phyloP scores from a whole-genome alignment of 2,113 vertebrate genomes.

The Calypte anna region DNA sequence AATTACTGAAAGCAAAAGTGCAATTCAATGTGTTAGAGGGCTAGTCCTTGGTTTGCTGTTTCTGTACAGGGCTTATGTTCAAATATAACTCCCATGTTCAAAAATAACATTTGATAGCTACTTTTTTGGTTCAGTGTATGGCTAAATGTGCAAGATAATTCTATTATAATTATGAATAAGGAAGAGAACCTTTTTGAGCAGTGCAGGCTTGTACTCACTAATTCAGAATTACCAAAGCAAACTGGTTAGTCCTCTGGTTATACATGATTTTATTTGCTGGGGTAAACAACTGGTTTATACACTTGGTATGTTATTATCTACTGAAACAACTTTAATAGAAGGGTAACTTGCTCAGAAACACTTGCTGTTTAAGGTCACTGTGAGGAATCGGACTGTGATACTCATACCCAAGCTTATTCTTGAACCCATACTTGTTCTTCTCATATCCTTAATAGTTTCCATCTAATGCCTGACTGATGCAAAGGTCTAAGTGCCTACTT shows the following conservation, averaged over 20 bases:
- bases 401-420: neutral
- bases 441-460: neutral
- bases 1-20: neutral
- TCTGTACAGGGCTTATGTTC: neutral
- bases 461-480: rapidly evolving
- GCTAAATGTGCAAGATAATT: neutral
- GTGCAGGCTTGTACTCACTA: neutral
- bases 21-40: neutral
- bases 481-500: neutral
- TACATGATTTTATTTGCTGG: neutral
- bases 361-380: neutral
- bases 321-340: neutral
- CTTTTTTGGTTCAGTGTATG: neutral
- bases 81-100: neutral
- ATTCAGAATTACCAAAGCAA: neutral
- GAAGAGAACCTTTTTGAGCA: neutral
- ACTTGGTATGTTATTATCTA: neutral
- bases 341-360: neutral
- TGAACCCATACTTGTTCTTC: neutral
- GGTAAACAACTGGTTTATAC: neutral
- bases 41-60: neutral
- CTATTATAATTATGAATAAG: neutral
- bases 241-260: neutral
- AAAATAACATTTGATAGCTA: neutral
- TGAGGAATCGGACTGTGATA: neutral